A percentile compares a stretch with the other conserved stretches of the same genome.
Conservation (phyloP, 2,797 vertebrate species). For the Eutrigla gurnardus region DNA sequence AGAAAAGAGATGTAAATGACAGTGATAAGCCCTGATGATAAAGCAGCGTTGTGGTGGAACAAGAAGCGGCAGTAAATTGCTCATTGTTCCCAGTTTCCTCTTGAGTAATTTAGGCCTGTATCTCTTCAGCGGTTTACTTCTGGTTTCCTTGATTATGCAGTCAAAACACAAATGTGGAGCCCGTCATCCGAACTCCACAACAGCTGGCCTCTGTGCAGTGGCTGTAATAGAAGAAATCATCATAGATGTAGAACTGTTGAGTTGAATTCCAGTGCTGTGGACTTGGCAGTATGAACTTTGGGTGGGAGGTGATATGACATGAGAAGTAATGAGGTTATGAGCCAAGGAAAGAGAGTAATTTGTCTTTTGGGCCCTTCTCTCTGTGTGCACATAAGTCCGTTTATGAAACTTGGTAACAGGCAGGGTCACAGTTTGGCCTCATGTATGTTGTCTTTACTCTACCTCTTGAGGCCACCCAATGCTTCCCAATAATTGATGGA, state of each 20-base stretch:
- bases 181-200: slow-evolving; percentile 47
- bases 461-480: slow-evolving; percentile 7
- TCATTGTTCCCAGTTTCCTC: slow-evolving; percentile 86
- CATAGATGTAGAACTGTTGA: slow-evolving; percentile 32
- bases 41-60: slow-evolving; percentile 46
- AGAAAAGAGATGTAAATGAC: slow-evolving; percentile 67
- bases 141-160: slow-evolving; percentile 87
- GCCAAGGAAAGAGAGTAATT: slow-evolving; percentile 15
- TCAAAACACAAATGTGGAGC: slow-evolving; percentile 83
- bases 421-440: slow-evolving; percentile 7
- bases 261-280: slow-evolving; percentile 44
- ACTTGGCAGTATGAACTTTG: slow-evolving; percentile 32
- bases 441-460: slow-evolving; percentile 14
- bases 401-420: slow-evolving; percentile 18
- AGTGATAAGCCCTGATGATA: slow-evolving; percentile 59
- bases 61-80: slow-evolving; percentile 68
- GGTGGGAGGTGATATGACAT: slow-evolving; percentile 39
- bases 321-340: slow-evolving; percentile 25
- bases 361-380: slow-evolving; percentile 5
- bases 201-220: slow-evolving; percentile 53
- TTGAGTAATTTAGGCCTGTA: slow-evolving; percentile 77
- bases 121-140: slow-evolving; percentile 83
- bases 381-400: slow-evolving; percentile 20
- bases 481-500: slow-evolving; percentile 3
- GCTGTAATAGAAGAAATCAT: slow-evolving; percentile 22